Percentiles rank a stretch among this genome's conserved stretches.
These are phyloP conservation scores for Heteromurus nitidus DNA, from an alignment of 2,888 invertebrate species.

Conservation along the genomic window DNA sequence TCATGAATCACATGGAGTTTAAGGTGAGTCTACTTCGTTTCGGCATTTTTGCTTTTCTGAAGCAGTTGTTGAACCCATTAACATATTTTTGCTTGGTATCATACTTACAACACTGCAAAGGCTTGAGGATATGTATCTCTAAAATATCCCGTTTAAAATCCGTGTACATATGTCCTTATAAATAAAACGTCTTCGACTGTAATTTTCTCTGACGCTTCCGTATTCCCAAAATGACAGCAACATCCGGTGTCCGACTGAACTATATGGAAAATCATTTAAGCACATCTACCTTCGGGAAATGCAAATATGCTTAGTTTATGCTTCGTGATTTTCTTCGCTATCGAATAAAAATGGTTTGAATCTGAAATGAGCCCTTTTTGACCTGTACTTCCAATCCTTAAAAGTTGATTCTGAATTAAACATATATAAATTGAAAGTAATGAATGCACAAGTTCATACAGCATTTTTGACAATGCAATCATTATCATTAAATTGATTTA, in stretches of 20 bases:
- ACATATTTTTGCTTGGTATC: too few species aligned
- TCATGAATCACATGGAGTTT: not conserved
- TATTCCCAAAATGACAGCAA: not conserved
- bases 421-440: not conserved
- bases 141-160: not conserved
- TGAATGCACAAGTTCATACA: not conserved
- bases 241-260: not conserved
- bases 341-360: not conserved
- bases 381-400: not conserved
- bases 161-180: not conserved
- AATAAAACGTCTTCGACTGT: not conserved
- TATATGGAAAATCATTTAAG: not conserved
- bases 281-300: not conserved
- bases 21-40: not conserved
- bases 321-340: not conserved
- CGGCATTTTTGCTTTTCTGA: not conserved
- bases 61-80: not conserved
- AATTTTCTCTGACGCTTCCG: not conserved
- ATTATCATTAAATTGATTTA: slow-evolving; percentile 9
- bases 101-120: not conserved
- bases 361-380: slow-evolving; percentile 27
- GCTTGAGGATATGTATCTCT: not conserved
- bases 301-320: slow-evolving; percentile 5
- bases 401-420: not conserved
- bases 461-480: not conserved